Evolutionary conservation across 2,888 invertebrate genomes (phyloP).

Genomic region (Euproctis similis): DNA sequence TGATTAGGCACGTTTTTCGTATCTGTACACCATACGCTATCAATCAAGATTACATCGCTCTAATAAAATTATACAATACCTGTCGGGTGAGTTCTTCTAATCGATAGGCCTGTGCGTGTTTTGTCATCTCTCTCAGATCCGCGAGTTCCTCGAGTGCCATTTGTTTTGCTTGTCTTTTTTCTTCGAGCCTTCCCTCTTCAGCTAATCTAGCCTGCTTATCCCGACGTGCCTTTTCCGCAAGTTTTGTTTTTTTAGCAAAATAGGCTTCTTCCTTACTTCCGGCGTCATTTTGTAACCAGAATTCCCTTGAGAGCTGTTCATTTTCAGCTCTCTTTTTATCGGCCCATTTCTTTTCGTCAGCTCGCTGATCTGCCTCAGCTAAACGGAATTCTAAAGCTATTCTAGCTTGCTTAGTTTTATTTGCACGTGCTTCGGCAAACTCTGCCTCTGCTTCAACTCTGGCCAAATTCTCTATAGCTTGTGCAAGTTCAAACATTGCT

Average conservation of each 20-base stretch:
- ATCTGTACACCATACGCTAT: too few species aligned
- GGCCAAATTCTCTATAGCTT: slow-evolving; percentile 67
- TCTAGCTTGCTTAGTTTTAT: slow-evolving; percentile 55
- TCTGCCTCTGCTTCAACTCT: slow-evolving; percentile 66
- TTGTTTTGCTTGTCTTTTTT: slow-evolving; percentile 66
- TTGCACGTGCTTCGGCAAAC: slow-evolving; percentile 66
- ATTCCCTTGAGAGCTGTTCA: slow-evolving; percentile 62
- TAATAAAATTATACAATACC: too few species aligned
- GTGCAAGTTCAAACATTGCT: slow-evolving; percentile 74
- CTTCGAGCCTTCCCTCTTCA: slow-evolving; percentile 53
- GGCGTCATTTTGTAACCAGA: slow-evolving; percentile 52
- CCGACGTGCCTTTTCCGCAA: slow-evolving; percentile 55
- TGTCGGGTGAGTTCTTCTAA: slow-evolving; percentile 82
- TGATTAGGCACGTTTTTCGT: too few species aligned
- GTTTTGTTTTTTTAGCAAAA: slow-evolving; percentile 57
- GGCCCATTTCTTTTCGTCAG: slow-evolving; percentile 46
- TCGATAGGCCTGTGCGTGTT: slow-evolving; percentile 77
- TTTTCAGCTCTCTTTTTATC: slow-evolving; percentile 65
- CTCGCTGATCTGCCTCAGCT: slow-evolving; percentile 60
- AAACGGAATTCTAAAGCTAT: slow-evolving; percentile 61
- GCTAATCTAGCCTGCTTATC: slow-evolving; percentile 59
- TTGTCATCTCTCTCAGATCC: slow-evolving; percentile 75
- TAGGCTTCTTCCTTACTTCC: slow-evolving; percentile 47
- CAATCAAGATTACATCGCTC: too few species aligned
- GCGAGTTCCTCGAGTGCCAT: slow-evolving; percentile 73